A percentile compares a stretch with the other conserved stretches of the same genome.
These are phyloP conservation scores for Enteromius unitaeniatus DNA, from an alignment of 2,797 vertebrate species.

Conservation along the genomic window DNA sequence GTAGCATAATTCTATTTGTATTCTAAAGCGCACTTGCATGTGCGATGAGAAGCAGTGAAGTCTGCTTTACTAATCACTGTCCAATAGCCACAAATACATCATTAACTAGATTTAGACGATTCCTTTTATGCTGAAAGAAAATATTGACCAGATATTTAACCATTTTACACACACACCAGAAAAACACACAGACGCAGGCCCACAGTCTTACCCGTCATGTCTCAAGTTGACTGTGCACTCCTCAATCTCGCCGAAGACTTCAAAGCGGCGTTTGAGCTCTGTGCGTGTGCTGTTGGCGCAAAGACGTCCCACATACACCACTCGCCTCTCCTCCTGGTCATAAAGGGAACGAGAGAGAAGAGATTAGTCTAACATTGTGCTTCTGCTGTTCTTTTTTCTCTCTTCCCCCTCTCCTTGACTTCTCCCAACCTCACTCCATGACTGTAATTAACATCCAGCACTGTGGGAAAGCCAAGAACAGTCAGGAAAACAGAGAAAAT, in stretches of 20 bases:
- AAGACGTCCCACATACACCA: constrained; percentile 96
- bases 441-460: constrained; percentile 56
- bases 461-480: constrained; percentile 55
- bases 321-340: constrained; percentile 93
- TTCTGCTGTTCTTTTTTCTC: constrained; percentile 58
- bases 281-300: constrained; percentile 89
- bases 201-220: constrained; percentile 91
- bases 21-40: constrained; percentile 27
- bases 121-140: constrained; percentile 29
- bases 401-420: constrained; percentile 56
- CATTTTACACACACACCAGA: constrained; percentile 31
- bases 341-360: constrained; percentile 65
- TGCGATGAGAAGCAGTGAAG: constrained; percentile 40
- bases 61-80: constrained; percentile 49
- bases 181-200: constrained; percentile 15
- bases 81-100: constrained; percentile 41
- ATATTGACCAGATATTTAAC: constrained; percentile 32
- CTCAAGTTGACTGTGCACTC: constrained; percentile 95
- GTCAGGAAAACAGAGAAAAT: constrained; percentile 31
- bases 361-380: constrained; percentile 44
- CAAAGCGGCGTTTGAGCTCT: constrained; percentile 95
- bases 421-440: constrained; percentile 46
- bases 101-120: constrained; percentile 32
- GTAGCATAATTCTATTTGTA: constrained; percentile 47
- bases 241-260: constrained; percentile 99